A percentile compares a stretch with the other conserved stretches of the same genome.
These are phyloP conservation scores for Catostylus mosaicus DNA, from an alignment of 30 jellyfish, hydroid and myxozoan species.

Conservation along the genomic window DNA sequence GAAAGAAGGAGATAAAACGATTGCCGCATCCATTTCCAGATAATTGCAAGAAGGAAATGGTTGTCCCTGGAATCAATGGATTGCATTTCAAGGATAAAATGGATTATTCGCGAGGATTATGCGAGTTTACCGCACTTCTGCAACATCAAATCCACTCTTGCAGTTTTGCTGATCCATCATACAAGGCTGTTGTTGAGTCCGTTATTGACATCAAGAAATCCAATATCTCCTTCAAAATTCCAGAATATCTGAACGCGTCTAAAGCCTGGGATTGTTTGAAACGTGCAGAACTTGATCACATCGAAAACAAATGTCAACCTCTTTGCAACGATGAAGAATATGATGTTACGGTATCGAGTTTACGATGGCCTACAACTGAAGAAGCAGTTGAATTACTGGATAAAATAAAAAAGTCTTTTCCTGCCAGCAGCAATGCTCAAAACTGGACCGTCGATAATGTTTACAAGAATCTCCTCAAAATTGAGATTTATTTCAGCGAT, in stretches of 20 bases:
- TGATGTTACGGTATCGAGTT: not conserved
- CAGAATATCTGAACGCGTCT: not conserved
- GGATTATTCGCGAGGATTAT: not conserved
- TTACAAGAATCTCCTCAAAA: slow-evolving; percentile 4
- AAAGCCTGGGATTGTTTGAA: not conserved
- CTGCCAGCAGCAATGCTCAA: not conserved
- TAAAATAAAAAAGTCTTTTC: not conserved
- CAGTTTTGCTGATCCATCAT: not conserved
- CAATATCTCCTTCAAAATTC: not conserved
- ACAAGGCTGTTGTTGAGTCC: not conserved
- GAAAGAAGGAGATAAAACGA: not conserved
- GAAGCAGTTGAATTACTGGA: not conserved
- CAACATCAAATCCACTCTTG: not conserved
- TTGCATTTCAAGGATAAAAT: not conserved
- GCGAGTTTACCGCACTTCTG: not conserved
- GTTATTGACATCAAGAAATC: not conserved
- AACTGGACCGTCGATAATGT: not conserved
- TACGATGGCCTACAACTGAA: not conserved
- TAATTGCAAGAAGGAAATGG: not conserved
- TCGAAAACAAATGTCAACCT: not conserved
- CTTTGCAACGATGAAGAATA: not conserved
- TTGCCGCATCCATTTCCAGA: not conserved
- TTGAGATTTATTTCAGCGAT: slow-evolving; percentile 33
- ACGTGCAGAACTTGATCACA: not conserved
- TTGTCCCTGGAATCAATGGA: not conserved